A percentile compares a stretch with the other conserved stretches of the same genome.
These are phyloP conservation scores for Hypothenemus hampei DNA, from an alignment of 1,140 invertebrate species.

Conservation along the genomic window DNA sequence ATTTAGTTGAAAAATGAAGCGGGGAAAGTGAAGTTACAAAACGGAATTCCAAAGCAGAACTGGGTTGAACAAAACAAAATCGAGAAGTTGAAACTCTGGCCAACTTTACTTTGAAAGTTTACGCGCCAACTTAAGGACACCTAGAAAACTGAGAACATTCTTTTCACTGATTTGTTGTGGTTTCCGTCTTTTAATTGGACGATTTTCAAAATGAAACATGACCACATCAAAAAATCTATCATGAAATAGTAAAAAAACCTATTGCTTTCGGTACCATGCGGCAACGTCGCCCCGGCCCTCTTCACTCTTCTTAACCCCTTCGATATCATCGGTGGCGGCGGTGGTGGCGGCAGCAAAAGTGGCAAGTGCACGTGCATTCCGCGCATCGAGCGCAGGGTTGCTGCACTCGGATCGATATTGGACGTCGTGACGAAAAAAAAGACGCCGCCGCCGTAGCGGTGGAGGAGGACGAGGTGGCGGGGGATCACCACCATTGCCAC, in stretches of 20 bases:
- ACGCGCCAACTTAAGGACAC: too few relatives aligned
- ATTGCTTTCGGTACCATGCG: too few relatives aligned
- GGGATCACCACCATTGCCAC: too few relatives aligned
- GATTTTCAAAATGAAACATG: too few relatives aligned
- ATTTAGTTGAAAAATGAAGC: not conserved
- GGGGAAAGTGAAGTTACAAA: conserved; percentile 25
- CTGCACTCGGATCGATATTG: not conserved
- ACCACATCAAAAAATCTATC: too few relatives aligned
- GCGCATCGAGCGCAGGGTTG: conserved; percentile 6
- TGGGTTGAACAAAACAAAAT: conserved; percentile 29
- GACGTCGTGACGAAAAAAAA: not conserved
- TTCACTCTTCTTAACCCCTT: not conserved
- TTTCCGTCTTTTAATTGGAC: too few relatives aligned
- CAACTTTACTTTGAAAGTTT: too few relatives aligned
- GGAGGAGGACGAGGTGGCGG: too few relatives aligned
- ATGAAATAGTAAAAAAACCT: too few relatives aligned
- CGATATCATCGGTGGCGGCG: conserved; percentile 3
- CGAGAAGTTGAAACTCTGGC: conserved; percentile 21
- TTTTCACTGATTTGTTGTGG: too few relatives aligned
- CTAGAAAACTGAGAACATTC: too few relatives aligned
- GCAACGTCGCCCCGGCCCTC: conserved; percentile 2
- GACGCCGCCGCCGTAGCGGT: conserved; percentile 2
- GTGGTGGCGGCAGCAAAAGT: too few relatives aligned
- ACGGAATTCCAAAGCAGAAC: conserved; percentile 23
- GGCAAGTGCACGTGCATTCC: conserved; percentile 22